These are phyloP conservation scores for Triops cancriformis DNA, from an alignment of 1,140 invertebrate genomes.

Conservation along the genomic window DNA sequence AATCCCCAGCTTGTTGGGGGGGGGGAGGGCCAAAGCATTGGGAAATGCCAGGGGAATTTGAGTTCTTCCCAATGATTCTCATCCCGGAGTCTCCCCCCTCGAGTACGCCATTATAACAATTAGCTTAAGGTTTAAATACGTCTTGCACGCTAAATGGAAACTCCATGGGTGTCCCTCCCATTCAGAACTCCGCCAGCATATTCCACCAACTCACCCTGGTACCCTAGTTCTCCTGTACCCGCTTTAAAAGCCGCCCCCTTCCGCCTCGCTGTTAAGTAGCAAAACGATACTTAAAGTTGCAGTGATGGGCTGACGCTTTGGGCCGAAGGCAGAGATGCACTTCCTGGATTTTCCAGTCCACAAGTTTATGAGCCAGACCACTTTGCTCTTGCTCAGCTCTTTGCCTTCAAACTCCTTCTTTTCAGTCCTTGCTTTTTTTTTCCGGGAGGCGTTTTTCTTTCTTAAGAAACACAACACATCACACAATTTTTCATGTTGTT, in stretches of 20 bases:
- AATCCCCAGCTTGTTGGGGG: background rate
- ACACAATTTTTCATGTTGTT: background rate
- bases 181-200: background rate
- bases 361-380: background rate
- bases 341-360: background rate
- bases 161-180: background rate
- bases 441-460: background rate
- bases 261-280: background rate
- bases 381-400: background rate
- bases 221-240: background rate
- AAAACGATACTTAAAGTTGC: background rate
- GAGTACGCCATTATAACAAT: slow-evolving; percentile 6
- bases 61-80: slow-evolving; percentile 1
- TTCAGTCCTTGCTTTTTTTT: background rate
- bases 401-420: too few relatives aligned
- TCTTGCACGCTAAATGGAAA: background rate
- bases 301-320: background rate
- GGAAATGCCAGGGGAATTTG: background rate
- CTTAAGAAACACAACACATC: background rate
- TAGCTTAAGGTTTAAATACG: slow-evolving; percentile 2
- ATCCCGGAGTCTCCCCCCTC: background rate
- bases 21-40: background rate
- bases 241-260: too few relatives aligned
- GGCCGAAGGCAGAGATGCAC: background rate
- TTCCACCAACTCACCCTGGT: background rate